Evolutionary conservation across 2,888 invertebrate genomes (phyloP).

Genomic region (Polydrusus pterygomalis): DNA sequence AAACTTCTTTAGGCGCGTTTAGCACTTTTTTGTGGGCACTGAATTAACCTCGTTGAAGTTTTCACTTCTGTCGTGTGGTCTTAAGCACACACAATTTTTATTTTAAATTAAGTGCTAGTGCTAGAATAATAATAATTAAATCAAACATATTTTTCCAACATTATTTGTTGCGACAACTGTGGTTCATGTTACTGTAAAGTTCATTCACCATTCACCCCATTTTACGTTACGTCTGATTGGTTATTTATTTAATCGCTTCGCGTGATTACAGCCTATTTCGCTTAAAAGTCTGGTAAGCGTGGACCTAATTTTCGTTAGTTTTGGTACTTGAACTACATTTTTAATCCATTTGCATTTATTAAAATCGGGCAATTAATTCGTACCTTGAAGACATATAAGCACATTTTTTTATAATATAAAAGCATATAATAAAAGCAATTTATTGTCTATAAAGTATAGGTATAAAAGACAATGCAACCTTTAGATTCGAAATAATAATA

Average conservation of each 20-base stretch:
- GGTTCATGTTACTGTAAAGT: too few relatives aligned
- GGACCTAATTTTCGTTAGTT: not conserved
- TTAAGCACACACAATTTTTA: too few relatives aligned
- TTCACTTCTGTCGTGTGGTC: too few relatives aligned
- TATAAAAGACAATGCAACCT: not conserved
- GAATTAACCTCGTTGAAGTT: too few relatives aligned
- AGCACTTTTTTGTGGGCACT: too few relatives aligned
- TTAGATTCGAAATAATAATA: not conserved
- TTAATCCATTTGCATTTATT: constrained; percentile 2
- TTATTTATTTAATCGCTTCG: constrained; percentile 2
- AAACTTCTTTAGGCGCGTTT: too few relatives aligned
- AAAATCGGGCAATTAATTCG: constrained; percentile 5
- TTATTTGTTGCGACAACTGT: too few relatives aligned
- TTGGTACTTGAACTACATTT: constrained; percentile 13
- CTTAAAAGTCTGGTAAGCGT: not conserved
- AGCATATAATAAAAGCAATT: not conserved
- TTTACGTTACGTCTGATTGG: not conserved
- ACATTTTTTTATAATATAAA: constrained; percentile 4
- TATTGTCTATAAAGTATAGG: not conserved
- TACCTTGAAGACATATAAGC: constrained; percentile 8
- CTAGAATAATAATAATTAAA: too few relatives aligned
- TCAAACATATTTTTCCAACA: too few relatives aligned
- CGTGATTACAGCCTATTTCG: constrained; percentile 18
- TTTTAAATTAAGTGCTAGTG: too few relatives aligned
- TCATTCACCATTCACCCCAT: too few relatives aligned